These are phyloP conservation scores for Acleris holmiana DNA, from an alignment of 2,888 invertebrate species.

Conservation along the genomic window DNA sequence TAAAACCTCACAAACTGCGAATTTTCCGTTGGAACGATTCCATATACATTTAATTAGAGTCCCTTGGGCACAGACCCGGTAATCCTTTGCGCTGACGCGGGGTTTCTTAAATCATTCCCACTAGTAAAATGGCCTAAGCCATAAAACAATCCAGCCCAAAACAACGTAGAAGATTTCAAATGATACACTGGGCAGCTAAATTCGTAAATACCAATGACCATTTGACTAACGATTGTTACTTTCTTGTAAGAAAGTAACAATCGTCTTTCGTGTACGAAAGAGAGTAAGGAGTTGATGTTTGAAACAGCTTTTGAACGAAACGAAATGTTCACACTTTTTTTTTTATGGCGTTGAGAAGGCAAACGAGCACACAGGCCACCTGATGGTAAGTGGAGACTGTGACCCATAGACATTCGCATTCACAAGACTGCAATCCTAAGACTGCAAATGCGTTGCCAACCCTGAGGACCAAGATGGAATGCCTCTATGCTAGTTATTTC, in stretches of 20 bases:
- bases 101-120: conserved; percentile 17
- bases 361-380: no score
- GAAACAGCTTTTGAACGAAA: background rate
- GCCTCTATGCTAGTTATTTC: no score
- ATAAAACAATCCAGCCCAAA: background rate
- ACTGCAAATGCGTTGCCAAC: no score
- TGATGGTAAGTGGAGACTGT: no score
- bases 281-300: conserved; percentile 8
- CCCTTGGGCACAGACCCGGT: conserved; percentile 16
- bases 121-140: background rate
- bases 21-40: conserved; percentile 32
- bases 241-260: conserved; percentile 4
- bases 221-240: conserved; percentile 7
- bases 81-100: conserved; percentile 30
- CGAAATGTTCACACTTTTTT: no score
- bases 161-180: background rate
- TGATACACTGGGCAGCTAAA: background rate
- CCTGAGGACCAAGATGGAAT: no score
- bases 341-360: no score
- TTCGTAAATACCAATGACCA: conserved; percentile 3
- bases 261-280: conserved; percentile 2
- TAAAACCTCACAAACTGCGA: conserved; percentile 20
- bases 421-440: no score
- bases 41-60: conserved; percentile 34
- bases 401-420: no score